Conservation (phyloP, 1,140 invertebrate species). For the Euura saliciscinereae region DNA sequence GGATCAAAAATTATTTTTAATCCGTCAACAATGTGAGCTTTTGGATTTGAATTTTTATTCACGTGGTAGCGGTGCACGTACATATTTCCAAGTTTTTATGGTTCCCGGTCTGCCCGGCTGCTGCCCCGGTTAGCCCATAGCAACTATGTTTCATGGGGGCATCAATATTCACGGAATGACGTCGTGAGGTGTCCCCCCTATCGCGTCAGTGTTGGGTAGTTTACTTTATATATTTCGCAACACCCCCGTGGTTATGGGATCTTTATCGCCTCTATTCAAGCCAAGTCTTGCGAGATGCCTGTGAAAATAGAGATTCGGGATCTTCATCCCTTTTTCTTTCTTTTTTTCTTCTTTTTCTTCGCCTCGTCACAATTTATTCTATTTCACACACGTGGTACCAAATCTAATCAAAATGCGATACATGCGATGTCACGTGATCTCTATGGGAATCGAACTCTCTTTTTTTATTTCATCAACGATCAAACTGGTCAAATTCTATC, state of each 20-base stretch:
- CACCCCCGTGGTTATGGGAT: slow-evolving; percentile 38
- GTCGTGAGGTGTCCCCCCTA: slow-evolving; percentile 26
- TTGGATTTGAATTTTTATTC: no score
- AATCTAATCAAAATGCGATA: no score
- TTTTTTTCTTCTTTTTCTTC: slow-evolving; percentile 6
- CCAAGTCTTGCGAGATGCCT: slow-evolving; percentile 24
- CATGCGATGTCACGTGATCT: no score
- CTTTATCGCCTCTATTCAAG: slow-evolving; percentile 43
- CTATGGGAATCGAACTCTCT: no score
- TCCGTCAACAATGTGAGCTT: no score
- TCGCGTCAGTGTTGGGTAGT: slow-evolving; percentile 38
- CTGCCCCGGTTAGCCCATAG: not conserved
- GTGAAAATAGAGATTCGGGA: slow-evolving; percentile 39
- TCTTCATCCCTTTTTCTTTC: slow-evolving; percentile 8
- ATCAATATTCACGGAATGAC: slow-evolving; percentile 41
- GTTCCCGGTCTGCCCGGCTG: not conserved
- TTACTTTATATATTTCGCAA: slow-evolving; percentile 47
- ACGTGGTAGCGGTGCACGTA: not conserved
- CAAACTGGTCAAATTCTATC: no score
- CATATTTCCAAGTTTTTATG: not conserved
- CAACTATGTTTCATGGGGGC: slow-evolving; percentile 26
- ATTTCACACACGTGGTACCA: no score
- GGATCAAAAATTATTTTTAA: no score
- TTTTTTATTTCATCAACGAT: no score
- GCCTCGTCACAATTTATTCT: not conserved